Base-by-base conservation (phyloP, 2,888 invertebrate species). In the Malthinus seriepunctatus region DNA sequence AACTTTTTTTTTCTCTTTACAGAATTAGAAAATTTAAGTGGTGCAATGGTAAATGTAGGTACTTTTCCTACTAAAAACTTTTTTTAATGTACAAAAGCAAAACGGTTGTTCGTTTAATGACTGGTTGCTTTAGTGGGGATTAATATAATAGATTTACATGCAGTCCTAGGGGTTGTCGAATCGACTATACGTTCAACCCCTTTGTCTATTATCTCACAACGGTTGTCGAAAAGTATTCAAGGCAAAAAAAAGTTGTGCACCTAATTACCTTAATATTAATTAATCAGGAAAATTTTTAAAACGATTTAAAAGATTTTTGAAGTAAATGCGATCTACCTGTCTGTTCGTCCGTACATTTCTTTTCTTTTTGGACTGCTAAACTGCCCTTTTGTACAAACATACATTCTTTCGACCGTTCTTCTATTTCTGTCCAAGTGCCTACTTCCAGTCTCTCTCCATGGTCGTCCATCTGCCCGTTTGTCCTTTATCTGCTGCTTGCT, bases 31-130 rank as follows among this genome's bases (percentile, higher is more conserved):
- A 51, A 50, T 46, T 50, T 33, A 32, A 54, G 31, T 34, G 37
- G 37, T 23, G 35, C 15, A 42, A 33, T 48, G 35, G 35, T 33
- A 34, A 48, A 23, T 23, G 3, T 48, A 46, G n/a, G n/a, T 33
- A 46, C n/a, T 46, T 32, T 12, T 32, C 5, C 23, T 23, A 23
- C 2, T 3, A 23, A 3, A 23, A 23, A 23, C 2, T 23, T 5
- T 23, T 10, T 34, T 33, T 11, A 33, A 33, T 48, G 48, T 34
- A 23, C 33, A 48, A 42, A 42, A 31, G 33, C 15, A 42, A 52
- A 60, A 56, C 60, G 56, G 55, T 39, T 56, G 56, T 51, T 56
- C 55, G 60, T 52, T 56, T 53, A 60, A 60, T 60, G 56, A 56
- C 56, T 56, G 60, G 56, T 56, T 52, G 51, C 48, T 42, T 51